Evolutionary conservation across 1,140 invertebrate species (phyloP).

Genomic region (Lepidotrigona ventralis): DNA sequence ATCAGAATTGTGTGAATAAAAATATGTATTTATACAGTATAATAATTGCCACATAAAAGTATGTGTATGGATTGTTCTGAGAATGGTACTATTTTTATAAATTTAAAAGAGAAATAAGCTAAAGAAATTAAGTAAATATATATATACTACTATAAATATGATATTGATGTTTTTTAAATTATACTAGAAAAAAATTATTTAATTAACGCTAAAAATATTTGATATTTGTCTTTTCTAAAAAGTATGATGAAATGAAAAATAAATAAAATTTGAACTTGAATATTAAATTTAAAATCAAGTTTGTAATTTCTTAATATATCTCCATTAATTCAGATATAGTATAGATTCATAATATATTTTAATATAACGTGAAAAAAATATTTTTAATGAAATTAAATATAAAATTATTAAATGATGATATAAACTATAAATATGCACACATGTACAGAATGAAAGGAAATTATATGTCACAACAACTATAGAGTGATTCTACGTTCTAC

Average conservation of each 20-base stretch:
- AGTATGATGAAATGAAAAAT: too few species aligned
- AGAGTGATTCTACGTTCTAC: too few species aligned
- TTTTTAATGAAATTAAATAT: background rate
- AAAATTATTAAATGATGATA: background rate
- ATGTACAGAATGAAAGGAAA: too few species aligned
- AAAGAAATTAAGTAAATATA: background rate
- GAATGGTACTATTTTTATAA: background rate
- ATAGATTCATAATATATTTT: background rate
- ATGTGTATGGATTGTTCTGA: background rate
- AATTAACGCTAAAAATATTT: background rate
- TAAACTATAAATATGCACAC: background rate
- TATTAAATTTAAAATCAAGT: background rate
- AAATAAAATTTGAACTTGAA: background rate
- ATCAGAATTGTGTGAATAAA: background rate
- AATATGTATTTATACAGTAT: background rate
- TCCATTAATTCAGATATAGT: background rate
- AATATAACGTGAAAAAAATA: background rate
- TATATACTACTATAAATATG: background rate
- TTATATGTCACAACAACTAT: too few species aligned
- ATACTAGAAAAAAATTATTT: background rate
- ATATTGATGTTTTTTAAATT: background rate
- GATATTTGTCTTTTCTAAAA: background rate
- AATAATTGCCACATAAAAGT: too few species aligned
- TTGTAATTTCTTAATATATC: background rate
- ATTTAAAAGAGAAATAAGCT: background rate